Percentiles rank a stretch among this genome's conserved stretches.
phyloP scores from a whole-genome alignment of 1,140 invertebrate species.

The Drosophila ercepeae region DNA sequence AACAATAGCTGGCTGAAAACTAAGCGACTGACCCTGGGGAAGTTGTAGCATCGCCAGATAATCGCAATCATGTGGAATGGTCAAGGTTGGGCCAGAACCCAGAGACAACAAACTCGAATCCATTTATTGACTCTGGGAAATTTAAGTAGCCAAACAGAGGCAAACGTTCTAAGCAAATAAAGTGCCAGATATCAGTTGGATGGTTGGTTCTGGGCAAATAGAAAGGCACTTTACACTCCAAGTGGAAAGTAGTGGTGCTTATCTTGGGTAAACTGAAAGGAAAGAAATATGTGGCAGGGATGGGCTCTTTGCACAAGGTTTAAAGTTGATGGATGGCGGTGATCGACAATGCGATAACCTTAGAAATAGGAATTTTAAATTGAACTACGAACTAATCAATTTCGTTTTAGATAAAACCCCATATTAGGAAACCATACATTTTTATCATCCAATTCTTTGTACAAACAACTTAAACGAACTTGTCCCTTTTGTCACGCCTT shows the following conservation, averaged over 20 bases:
- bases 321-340: constrained; percentile 25
- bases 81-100: constrained; percentile 58
- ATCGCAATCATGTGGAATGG: constrained; percentile 67
- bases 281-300: constrained; percentile 9
- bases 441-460: not conserved
- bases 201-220: constrained; percentile 44
- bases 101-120: constrained; percentile 28
- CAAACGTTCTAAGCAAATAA: constrained; percentile 50
- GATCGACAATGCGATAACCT: constrained; percentile 35
- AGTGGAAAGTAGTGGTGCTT: constrained; percentile 32
- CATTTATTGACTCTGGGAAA: constrained; percentile 64
- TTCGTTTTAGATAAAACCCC: not conserved
- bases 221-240: constrained; percentile 51
- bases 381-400: not conserved
- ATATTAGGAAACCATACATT: not conserved
- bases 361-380: not conserved
- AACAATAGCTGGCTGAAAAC: constrained; percentile 41
- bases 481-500: constrained; percentile 40
- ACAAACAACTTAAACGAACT: not conserved
- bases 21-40: constrained; percentile 58
- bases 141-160: constrained; percentile 70
- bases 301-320: constrained; percentile 1
- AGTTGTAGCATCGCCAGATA: constrained; percentile 46
- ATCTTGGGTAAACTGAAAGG: constrained; percentile 45
- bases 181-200: constrained; percentile 19